phyloP scores from a whole-genome alignment of 53 echinoderm and acorn worm genomes.

The Temnopleurus reevesii region DNA sequence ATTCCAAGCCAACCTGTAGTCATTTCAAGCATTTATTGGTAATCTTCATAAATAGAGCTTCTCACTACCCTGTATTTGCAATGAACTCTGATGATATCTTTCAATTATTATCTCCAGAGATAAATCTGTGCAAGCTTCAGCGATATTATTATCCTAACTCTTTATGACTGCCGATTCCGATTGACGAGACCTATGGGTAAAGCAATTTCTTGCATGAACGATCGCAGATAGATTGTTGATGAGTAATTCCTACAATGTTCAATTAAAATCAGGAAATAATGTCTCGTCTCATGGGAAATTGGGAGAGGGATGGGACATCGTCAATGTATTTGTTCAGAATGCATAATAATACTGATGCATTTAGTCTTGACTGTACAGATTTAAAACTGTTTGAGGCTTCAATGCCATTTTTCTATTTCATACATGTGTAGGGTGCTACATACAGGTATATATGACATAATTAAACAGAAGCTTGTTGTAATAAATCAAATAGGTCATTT shows the following conservation, averaged over 20 bases:
- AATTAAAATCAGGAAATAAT: conserved; percentile 2
- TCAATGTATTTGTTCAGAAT: too few species aligned
- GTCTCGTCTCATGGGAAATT: not conserved
- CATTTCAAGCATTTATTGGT: too few species aligned
- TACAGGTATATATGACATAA: too few species aligned
- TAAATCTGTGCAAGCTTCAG: not conserved
- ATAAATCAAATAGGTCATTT: too few species aligned
- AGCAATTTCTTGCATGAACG: not conserved
- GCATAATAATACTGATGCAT: not conserved
- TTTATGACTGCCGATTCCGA: not conserved
- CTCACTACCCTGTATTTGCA: not conserved
- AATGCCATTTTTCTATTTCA: too few species aligned
- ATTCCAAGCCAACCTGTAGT: too few species aligned
- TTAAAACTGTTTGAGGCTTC: too few species aligned
- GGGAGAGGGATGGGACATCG: not conserved
- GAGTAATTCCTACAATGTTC: conserved; percentile 27
- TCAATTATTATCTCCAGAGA: not conserved
- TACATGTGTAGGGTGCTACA: too few species aligned
- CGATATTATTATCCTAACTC: not conserved
- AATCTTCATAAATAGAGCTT: too few species aligned
- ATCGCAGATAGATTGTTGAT: not conserved
- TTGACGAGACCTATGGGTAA: not conserved
- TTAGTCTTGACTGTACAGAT: not conserved
- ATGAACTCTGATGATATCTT: not conserved
- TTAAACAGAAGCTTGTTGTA: too few species aligned